Percentiles rank a stretch among this genome's conserved stretches.
These are phyloP conservation scores for Callorhinus ursinus DNA, from an alignment of 2,113 vertebrate genomes.

Conservation along the genomic window DNA sequence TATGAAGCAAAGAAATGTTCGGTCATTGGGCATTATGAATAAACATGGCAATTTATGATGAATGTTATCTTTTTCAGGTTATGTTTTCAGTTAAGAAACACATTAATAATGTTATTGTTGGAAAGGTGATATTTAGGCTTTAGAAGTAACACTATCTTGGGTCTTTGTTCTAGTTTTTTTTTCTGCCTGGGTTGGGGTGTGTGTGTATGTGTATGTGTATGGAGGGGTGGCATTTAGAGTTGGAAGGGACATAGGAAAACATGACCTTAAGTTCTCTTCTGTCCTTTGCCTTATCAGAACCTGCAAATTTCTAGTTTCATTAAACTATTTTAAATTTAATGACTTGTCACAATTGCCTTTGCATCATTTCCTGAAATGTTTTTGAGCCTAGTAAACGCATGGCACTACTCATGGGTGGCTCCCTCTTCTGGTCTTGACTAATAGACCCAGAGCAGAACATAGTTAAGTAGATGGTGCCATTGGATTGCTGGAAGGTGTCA, in stretches of 20 bases:
- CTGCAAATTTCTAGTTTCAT: conserved; percentile 22
- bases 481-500: background rate
- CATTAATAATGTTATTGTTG: background rate
- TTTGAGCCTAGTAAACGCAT: background rate
- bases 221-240: background rate
- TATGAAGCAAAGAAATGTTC: background rate
- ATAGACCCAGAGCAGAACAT: background rate
- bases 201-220: background rate
- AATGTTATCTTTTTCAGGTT: background rate
- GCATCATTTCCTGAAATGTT: background rate
- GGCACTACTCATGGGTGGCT: background rate
- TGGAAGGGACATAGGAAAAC: background rate
- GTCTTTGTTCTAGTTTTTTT: background rate
- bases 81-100: background rate
- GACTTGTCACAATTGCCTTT: background rate
- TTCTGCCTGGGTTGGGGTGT: background rate
- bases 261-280: background rate
- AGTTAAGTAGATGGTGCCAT: background rate
- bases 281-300: background rate
- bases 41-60: background rate
- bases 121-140: background rate
- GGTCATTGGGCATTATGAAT: background rate
- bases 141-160: background rate
- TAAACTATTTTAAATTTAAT: background rate
- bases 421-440: background rate